phyloP scores from a whole-genome alignment of 2,797 vertebrate genomes.

The Leontocebus nigricollis region DNA sequence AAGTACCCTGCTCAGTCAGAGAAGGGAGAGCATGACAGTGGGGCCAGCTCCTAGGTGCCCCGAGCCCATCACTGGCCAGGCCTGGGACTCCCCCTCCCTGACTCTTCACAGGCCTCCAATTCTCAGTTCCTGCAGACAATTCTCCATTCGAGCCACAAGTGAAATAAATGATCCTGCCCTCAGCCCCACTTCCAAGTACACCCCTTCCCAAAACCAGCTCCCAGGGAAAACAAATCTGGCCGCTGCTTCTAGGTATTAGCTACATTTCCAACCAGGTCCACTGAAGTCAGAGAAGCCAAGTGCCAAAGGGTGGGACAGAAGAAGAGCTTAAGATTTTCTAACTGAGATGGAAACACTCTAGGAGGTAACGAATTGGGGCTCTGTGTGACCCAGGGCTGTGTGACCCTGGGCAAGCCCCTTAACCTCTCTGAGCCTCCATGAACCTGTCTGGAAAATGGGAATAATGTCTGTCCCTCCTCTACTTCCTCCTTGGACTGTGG shows the following conservation, averaged over 20 bases:
- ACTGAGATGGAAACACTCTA: not conserved
- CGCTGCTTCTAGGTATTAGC: not conserved
- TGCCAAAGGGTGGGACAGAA: not conserved
- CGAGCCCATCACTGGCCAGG: not conserved
- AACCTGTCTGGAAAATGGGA: slow-evolving; percentile 29
- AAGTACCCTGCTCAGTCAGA: not conserved
- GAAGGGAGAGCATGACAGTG: not conserved
- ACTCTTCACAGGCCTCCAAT: not conserved
- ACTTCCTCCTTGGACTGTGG: not conserved
- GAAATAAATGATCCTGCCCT: not conserved
- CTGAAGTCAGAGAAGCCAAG: not conserved
- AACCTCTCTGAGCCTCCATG: slow-evolving; percentile 5
- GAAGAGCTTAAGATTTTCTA: not conserved
- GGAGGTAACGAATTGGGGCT: not conserved
- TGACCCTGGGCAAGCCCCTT: not conserved
- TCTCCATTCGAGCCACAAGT: not conserved
- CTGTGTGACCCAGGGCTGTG: not conserved
- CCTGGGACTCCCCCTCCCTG: not conserved
- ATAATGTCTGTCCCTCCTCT: not conserved
- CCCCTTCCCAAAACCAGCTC: not conserved
- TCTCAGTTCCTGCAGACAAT: not conserved
- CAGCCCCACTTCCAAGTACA: no score
- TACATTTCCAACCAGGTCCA: not conserved
- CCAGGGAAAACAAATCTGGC: not conserved
- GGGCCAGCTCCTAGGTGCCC: no score